Conservation (phyloP, 2,888 invertebrate genomes). For the Lepeophtheirus nordmannii region DNA sequence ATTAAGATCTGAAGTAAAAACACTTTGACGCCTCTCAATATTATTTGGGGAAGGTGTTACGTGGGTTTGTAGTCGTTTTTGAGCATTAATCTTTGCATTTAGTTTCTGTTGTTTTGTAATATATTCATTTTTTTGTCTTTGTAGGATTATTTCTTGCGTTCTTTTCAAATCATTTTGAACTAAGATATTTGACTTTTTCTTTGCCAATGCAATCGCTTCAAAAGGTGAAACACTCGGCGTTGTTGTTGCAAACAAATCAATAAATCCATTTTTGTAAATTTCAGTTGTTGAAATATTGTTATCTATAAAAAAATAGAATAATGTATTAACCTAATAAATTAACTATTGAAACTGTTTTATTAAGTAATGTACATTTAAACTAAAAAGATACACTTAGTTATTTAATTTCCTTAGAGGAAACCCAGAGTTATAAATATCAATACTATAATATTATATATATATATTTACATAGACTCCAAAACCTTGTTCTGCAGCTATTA, state of each 20-base stretch:
- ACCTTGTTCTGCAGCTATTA: no score
- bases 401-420: no score
- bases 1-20: background rate
- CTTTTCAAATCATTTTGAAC: background rate
- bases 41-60: no score
- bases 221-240: background rate
- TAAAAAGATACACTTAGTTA: no score
- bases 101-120: background rate
- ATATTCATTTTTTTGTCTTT: background rate
- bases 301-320: background rate
- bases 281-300: background rate
- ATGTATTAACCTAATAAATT: background rate
- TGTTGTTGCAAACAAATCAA: background rate
- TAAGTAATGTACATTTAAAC: no score
- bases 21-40: background rate
- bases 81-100: background rate
- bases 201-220: background rate
- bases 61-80: background rate
- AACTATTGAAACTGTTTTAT: no score
- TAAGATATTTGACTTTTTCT: background rate
- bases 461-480: no score
- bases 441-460: no score
- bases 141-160: background rate
- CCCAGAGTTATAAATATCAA: no score
- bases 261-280: background rate